A percentile compares a stretch with the other conserved stretches of the same genome.
phyloP scores from a whole-genome alignment of 2,113 vertebrate species.

The Heliornis fulica region DNA sequence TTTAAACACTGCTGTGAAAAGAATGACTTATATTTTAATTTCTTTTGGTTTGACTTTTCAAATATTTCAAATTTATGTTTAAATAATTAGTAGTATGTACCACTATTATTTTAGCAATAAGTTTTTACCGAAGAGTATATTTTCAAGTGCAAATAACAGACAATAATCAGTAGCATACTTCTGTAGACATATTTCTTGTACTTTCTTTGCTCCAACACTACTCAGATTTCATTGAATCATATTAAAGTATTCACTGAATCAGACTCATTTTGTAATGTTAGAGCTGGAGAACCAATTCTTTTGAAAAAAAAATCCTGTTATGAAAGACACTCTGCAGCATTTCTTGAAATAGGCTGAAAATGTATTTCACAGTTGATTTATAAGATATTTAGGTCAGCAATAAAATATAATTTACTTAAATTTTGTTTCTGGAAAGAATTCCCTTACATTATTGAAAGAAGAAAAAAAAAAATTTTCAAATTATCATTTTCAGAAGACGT shows the following conservation, averaged over 20 bases:
- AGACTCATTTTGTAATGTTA: neutral
- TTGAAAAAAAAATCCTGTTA: neutral
- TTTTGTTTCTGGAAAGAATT: neutral
- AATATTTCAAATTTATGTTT: neutral
- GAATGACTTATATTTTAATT: neutral
- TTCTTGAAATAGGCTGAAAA: neutral
- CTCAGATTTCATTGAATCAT: neutral
- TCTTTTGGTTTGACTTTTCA: neutral
- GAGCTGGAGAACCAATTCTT: neutral
- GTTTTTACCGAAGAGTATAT: neutral
- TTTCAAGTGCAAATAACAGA: neutral
- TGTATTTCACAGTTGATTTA: neutral
- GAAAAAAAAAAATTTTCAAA: neutral
- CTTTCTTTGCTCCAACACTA: neutral
- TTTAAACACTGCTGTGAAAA: neutral
- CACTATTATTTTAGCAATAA: neutral
- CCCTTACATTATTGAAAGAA: neutral
- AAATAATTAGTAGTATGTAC: neutral
- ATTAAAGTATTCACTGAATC: neutral
- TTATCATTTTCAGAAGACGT: neutral
- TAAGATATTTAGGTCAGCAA: neutral
- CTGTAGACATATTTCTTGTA: neutral
- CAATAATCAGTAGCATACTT: neutral
- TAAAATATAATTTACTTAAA: neutral
- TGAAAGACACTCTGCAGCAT: neutral